Evolutionary conservation across 2,797 vertebrate genomes (phyloP), one percentile per base, ranked within the genome.

Genomic region (Poeciliopsis presidionis): DNA sequence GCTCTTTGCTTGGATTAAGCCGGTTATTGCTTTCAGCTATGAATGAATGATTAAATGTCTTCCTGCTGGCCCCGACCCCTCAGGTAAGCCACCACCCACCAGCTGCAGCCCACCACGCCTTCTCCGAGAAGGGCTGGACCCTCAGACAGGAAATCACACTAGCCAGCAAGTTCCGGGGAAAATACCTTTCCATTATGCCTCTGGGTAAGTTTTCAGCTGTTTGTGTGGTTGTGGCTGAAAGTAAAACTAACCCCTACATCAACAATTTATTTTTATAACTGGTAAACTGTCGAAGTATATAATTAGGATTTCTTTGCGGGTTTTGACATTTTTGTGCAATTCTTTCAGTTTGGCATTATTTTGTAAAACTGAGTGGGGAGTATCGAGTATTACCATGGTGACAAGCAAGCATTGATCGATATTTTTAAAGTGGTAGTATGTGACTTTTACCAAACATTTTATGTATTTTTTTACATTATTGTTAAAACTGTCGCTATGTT

Each of bases 111-210:
- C 98, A 99, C 91, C 97, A 99, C 0, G 97, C 96, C 0, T 91
- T 96, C 73, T 99, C 98, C 82, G 97, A 95, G 82, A 95, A 97
- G 13, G 98, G 98, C 83, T 99, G 98, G 98, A 97, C 95, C 0
- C 94, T 99, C 76, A 96, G 96, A 77, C 98, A 99, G 88, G 98
- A 99, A 88, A 99, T 99, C 39, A 96, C 97, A 73, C 94, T 99
- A 90, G 97, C 98, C 94, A 99, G 98, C 98, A 99, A 99, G 79
- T 99, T 99, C 80, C 95, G 97, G 78, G 98, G 98, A 43, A 99
- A 99, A 97, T 99, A 98, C 84, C 96, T 99, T 80, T 99, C 98
- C 43, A 96, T 99, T 89, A 98, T 98, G 97, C 98, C 98, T n/a
- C 94, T 99, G 11, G 98, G 98, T 99, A 93, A 96, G 97, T 84